Evolutionary conservation across 2,888 invertebrate genomes (phyloP), one percentile per base, ranked within the genome.

Genomic region (Nemotelus nigrinus): DNA sequence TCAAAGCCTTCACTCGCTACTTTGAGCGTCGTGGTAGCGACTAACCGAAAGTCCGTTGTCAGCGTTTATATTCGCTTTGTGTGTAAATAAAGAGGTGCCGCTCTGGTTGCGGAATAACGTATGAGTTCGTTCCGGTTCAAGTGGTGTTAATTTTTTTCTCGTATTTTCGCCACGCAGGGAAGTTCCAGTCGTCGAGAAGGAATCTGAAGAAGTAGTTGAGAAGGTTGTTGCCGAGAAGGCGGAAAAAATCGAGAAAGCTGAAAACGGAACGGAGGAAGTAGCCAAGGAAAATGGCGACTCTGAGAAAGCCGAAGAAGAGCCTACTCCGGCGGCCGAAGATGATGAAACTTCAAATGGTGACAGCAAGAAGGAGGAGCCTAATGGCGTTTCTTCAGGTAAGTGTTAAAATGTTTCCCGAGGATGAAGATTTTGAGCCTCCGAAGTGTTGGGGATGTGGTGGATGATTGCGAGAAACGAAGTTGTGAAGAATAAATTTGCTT

Each of bases 131-230:
- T 25, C 25, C 25, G 25, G 25, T 25, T 25, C 25, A 25, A 25
- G 25, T 25, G 25, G 25, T 25, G 25, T 25, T 25, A 25, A 25
- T 25, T 25, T 25, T 25, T 25, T 25, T 25, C 25, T 25, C 25
- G 25, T 25, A 25, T 25, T 25, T 25, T 25, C 25, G 25, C 25
- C 25, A 60, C 10, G 63, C 45, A 87, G 87, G 79, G 87, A 86
- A 82, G 84, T 84, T 80, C 85, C 86, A 81, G 85, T 86, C 78
- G 86, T 86, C 78, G 87, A 87, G 84, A 87, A 87, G 82, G 84
- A 84, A 70, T 83, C 85, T 78, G 87, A 86, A 80, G 86, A 86
- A 74, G 68, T 70, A 63, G 85, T 85, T 79, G 84, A 84, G 81
- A 83, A 82, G 64, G 83, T 82, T 77, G 85, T 74, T 39, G 68